Percentiles rank a stretch among this genome's conserved stretches.
phyloP scores from a whole-genome alignment of 2,888 invertebrate genomes.

The Callyntrura guangdongensis region DNA sequence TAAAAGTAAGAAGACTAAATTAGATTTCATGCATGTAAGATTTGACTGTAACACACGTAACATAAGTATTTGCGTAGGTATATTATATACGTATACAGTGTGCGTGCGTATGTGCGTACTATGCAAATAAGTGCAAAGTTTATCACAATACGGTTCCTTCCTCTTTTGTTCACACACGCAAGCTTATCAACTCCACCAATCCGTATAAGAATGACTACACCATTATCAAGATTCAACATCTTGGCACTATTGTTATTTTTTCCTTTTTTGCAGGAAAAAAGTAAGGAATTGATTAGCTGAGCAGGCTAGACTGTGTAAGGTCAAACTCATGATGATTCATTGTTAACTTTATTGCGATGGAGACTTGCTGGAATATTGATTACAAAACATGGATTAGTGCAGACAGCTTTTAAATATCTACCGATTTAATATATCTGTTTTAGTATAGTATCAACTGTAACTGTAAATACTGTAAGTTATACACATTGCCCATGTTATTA shows the following conservation, averaged over 20 bases:
- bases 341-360: not conserved
- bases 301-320: conserved; percentile 42
- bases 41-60: not conserved
- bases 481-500: no score
- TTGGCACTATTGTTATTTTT: conserved; percentile 68
- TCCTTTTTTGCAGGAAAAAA: conserved; percentile 51
- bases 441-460: no score
- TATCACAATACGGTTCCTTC: conserved; percentile 65
- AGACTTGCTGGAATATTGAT: no score
- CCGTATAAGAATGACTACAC: conserved; percentile 66
- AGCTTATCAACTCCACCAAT: conserved; percentile 63
- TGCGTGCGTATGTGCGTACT: not conserved
- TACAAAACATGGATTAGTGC: no score
- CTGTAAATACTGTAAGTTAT: no score
- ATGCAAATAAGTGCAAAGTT: not conserved
- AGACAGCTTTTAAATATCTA: no score
- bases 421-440: no score
- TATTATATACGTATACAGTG: conserved; percentile 1
- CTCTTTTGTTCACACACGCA: conserved; percentile 72
- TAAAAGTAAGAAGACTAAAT: not conserved
- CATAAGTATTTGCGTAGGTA: not conserved
- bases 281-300: conserved; percentile 17
- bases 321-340: conserved; percentile 18
- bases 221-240: conserved; percentile 67
- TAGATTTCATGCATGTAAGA: not conserved